Base-by-base conservation (phyloP, 2,888 invertebrate species). In the Netelia fuscicornis region DNA sequence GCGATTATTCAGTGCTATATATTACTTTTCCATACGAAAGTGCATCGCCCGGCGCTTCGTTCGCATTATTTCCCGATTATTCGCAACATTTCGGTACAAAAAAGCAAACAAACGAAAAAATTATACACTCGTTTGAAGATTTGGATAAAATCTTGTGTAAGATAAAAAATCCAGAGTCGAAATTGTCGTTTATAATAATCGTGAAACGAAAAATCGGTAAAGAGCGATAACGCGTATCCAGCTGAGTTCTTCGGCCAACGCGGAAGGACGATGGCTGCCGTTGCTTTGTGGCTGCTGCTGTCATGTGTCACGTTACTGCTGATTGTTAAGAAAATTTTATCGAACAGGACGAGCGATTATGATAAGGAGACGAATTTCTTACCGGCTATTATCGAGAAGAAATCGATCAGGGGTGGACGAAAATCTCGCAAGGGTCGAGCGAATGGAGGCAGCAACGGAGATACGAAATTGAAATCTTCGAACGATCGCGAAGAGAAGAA, bases 281-380 rank as follows among this genome's bases (percentile, higher is more conserved):
- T 75, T 25, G 81, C 58, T 44, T 77, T 86, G 37, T 86, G 86
- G 86, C n/a, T 76, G 37, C 56, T 85, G 13, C 30, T 86, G 64
- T 74, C 82, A n/a, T 85, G 83, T 82, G 75, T 70, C 10, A 81
- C 74, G 64, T 54, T 86, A 20, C 76, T 86, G 30, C 54, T 86
- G 17, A 68, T 84, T n/a, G 20, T 84, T 10, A 68, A 64, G 54
- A 83, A 78, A 20, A 58, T 81, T 25, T 23, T 72, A 20, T 44
- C 70, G 23, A 65, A 54, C 20, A n/a, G 8, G 13, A 13, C 17
- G 1, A 20, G 75, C 2, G 23, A 10, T 0, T 48, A 30, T 8
- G 70, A 82, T 20, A 42, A 48, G 10, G 64, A 11, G 1, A 44
- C 58, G 11, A 20, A 54, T 25, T 25, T 2, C 11, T 10, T 56